Evolutionary conservation across 2,888 invertebrate species (phyloP).

Genomic region (Drosophila multiciliata): DNA sequence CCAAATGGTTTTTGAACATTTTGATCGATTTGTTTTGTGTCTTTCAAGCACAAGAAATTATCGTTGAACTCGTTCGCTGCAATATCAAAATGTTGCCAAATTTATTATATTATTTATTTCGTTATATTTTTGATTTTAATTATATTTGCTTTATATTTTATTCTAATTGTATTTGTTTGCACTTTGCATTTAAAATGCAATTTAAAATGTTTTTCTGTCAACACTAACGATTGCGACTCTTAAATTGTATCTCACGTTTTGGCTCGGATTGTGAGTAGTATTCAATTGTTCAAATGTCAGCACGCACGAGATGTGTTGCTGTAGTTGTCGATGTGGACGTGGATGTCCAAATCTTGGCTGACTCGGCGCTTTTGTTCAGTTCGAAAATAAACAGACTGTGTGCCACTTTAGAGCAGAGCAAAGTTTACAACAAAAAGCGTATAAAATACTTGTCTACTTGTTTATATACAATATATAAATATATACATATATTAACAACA

Average conservation of each 20-base stretch:
- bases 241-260: constrained; percentile 50
- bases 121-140: constrained; percentile 8
- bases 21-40: constrained; percentile 87
- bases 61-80: constrained; percentile 91
- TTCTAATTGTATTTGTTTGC: constrained; percentile 28
- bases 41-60: constrained; percentile 78
- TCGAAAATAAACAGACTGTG: constrained; percentile 81
- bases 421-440: constrained; percentile 65
- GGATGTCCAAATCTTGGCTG: constrained; percentile 59
- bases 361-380: constrained; percentile 68
- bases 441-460: constrained; percentile 46
- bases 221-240: constrained; percentile 31
- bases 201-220: constrained; percentile 49
- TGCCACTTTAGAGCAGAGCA: constrained; percentile 73
- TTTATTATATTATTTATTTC: constrained; percentile 27
- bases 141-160: constrained; percentile 4
- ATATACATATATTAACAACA: constrained; percentile 33
- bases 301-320: constrained; percentile 63
- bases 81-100: constrained; percentile 57
- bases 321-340: constrained; percentile 18
- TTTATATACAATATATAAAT: constrained; percentile 22
- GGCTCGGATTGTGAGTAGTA: constrained; percentile 30
- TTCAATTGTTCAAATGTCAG: constrained; percentile 63
- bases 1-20: constrained; percentile 96
- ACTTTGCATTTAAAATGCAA: constrained; percentile 54